Base-by-base conservation (phyloP, 53 echinoderm and acorn worm species). In the Paelopatides confundens region DNA sequence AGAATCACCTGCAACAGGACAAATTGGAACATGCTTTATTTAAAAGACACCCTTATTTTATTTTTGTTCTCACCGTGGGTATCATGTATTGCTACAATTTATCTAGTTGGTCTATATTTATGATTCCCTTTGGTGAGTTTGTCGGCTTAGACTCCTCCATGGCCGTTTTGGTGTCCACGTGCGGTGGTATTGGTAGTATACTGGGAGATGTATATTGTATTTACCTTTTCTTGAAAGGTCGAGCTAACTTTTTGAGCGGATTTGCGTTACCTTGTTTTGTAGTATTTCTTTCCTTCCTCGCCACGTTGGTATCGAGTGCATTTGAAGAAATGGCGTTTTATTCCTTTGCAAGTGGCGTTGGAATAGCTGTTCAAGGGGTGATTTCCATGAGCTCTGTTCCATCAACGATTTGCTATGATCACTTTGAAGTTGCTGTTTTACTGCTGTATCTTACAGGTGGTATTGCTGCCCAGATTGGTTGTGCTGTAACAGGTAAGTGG, bases 141-240 rank as follows among this genome's bases (percentile, higher is more conserved):
- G 68, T 31, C 15, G 68, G 68, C 4, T 31, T 67, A 26, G 32
- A 31, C 24, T 35, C 68, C 7, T 35, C 68, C 14, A 67, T 18
- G 33, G 68, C 68, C 9, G 68, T 67, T 67, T 67, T 67, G 68
- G 31, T 67, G 68, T 67, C 68, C 14, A 8, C 33, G 8, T 67
- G 33, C 68, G 68, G 68, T 35, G 68, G 68, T 18, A 26, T 67
- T 35, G 68, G 68, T 35, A 32, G 68, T 67, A 18, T 67, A 29
- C 30, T 67, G 32, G 68, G 68, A 0, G 24, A 67, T 35, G 9
- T 67, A 8, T 67, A 67, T 67, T n/a, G 32, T 18, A 26, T 35
- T 4, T 31, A 2, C 35, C 31, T 67, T 5, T 67, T 67, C 24
- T 67, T 7, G 8, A 31, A 15, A 35, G 17, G 32, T 31, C 32